These are phyloP conservation scores for Mimumesa dahlbomi DNA, from an alignment of 2,888 invertebrate species.

Conservation along the genomic window DNA sequence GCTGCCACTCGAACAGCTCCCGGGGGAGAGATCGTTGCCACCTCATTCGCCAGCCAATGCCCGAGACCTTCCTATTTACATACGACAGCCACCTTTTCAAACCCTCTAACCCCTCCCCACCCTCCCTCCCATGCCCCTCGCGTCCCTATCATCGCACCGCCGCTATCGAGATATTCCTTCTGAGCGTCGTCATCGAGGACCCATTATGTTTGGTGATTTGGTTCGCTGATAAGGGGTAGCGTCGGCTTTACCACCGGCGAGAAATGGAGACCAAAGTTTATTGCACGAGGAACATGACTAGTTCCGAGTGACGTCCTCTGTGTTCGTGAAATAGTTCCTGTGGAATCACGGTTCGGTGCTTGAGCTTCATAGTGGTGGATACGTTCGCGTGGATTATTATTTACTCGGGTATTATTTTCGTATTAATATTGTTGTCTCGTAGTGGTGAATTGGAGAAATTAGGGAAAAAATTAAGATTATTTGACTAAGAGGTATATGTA, in stretches of 20 bases:
- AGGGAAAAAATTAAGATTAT: no score
- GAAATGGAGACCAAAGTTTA: background rate
- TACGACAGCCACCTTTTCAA: conserved; percentile 58
- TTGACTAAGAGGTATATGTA: no score
- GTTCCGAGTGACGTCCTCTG: no score
- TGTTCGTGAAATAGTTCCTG: no score
- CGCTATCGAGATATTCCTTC: conserved; percentile 31
- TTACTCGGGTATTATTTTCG: no score
- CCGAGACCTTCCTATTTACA: conserved; percentile 68
- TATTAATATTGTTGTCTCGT: no score
- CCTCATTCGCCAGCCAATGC: conserved; percentile 64
- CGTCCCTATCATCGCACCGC: conserved; percentile 6
- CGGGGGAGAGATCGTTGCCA: conserved; percentile 69
- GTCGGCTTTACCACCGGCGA: background rate
- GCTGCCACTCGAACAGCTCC: conserved; percentile 58
- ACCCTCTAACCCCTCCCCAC: conserved; percentile 7
- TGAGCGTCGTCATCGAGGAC: conserved; percentile 35
- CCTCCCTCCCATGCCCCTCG: background rate
- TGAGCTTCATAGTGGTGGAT: no score
- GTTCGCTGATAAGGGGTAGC: conserved; percentile 26
- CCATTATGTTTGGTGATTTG: conserved; percentile 46
- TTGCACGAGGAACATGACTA: background rate
- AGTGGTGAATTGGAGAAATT: no score
- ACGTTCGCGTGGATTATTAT: no score
- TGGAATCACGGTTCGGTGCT: no score